Base-by-base conservation (phyloP, 2,888 invertebrate genomes). In the Mongoloraphidia duomilia region DNA sequence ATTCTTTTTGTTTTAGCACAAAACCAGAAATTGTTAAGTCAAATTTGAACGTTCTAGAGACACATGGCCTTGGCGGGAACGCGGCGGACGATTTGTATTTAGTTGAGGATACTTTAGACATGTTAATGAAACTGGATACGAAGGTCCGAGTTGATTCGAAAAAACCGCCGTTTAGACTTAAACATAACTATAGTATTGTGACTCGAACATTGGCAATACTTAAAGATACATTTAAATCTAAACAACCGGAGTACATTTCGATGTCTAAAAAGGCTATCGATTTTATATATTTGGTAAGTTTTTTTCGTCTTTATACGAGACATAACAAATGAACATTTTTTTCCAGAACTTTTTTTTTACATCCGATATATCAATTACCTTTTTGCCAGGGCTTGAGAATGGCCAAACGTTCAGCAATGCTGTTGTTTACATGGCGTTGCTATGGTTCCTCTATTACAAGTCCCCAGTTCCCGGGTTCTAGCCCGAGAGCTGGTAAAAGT, bases 11-110 rank as follows among this genome's bases (percentile, higher is more conserved):
- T 43, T 63, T 68, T 10, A 73, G 74, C 57, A 72, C 74, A 0
- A 79, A 80, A 51, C 71, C 77, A 0, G 73, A 73, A 1, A 74
- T 82, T 33, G 72, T 77, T 0, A 68, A 73, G 8, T 77, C 77
- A 26, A 93, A 92, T 65, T 71, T 88, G 3, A 77, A 80, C 54
- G 73, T 85, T 6, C 76, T 93, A 42, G 76, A 86, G 51, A 73
- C 76, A 11, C 76, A 87, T 54, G 88, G 86, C 0, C 72, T 90
- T 11, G 80, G 72, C 11, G 62, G 66, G 35, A 60, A 73, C 44
- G 72, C 74, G 2, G 64, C 65, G 41, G 62, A 63, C 2, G 72
- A 78, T 60, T 69, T 77, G 53, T 61, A 73, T 9, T 63, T 82
- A 44, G 74, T 77, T 2, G 68, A 72, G 42, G 73, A 76, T 44